These are phyloP conservation scores for Hyles euphorbiae DNA, from an alignment of 1,140 invertebrate genomes.

Conservation along the genomic window DNA sequence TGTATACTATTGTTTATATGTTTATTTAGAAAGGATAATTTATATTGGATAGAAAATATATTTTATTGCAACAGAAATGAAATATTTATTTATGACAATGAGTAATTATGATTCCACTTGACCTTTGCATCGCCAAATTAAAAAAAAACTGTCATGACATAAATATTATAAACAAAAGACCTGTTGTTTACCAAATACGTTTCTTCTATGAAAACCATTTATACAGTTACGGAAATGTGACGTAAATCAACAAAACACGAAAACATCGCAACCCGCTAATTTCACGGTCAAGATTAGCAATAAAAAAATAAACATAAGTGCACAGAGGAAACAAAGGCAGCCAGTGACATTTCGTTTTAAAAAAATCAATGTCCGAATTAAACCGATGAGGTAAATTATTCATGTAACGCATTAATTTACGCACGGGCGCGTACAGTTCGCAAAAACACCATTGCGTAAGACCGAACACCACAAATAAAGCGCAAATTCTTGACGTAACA, in stretches of 20 bases:
- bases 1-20: too few relatives aligned
- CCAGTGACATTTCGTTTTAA: conserved; percentile 36
- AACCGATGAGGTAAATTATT: background rate
- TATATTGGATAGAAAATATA: too few relatives aligned
- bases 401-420: background rate
- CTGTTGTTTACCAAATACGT: too few relatives aligned
- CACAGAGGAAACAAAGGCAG: conserved; percentile 56
- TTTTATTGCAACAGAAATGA: too few relatives aligned
- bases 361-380: conserved; percentile 51
- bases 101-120: too few relatives aligned
- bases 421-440: background rate
- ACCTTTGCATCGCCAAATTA: too few relatives aligned
- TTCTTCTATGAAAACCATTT: background rate
- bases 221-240: conserved; percentile 4
- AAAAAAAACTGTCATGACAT: too few relatives aligned
- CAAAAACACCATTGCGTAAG: conserved; percentile 66
- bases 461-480: conserved; percentile 62
- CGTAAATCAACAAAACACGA: conserved; percentile 45
- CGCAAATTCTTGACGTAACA: conserved; percentile 71
- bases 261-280: conserved; percentile 48
- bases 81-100: too few relatives aligned
- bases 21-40: too few relatives aligned
- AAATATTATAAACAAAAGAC: too few relatives aligned
- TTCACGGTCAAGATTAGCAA: conserved; percentile 70
- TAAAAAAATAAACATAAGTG: conserved; percentile 65